Evolutionary conservation across 2,797 vertebrate genomes (phyloP).

Genomic region (Pseudopleuronectes americanus): DNA sequence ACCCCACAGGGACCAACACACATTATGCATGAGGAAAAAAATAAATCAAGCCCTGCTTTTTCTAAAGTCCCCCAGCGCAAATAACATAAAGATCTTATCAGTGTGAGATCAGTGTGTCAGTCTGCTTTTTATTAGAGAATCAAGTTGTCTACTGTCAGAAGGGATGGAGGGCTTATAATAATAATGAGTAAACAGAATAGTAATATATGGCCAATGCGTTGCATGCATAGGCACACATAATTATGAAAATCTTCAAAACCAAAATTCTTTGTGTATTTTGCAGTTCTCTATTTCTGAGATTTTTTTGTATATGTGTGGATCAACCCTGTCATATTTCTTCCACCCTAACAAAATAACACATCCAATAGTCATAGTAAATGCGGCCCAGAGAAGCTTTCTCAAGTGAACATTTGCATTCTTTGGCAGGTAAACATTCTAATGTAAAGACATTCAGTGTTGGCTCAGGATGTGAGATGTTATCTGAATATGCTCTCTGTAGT

Average conservation of each 20-base stretch:
- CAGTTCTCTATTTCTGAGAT: background rate
- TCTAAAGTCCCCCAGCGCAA: conserved; percentile 39
- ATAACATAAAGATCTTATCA: conserved; percentile 43
- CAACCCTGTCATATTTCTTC: conserved; percentile 1
- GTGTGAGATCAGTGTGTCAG: conserved; percentile 18
- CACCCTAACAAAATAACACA: background rate
- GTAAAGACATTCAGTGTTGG: background rate
- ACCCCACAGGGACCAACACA: conserved; percentile 50
- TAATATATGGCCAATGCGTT: too few relatives aligned
- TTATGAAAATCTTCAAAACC: conserved; percentile 3
- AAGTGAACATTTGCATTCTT: background rate
- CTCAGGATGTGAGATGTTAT: conserved; percentile 16
- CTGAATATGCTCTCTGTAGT: conserved; percentile 1
- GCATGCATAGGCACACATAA: background rate
- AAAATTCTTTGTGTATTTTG: background rate
- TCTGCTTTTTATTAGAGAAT: conserved; percentile 27
- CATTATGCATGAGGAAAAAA: conserved; percentile 45
- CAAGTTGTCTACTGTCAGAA: conserved; percentile 2
- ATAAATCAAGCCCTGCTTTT: conserved; percentile 33
- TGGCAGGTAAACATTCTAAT: conserved; percentile 5
- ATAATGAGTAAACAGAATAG: too few relatives aligned
- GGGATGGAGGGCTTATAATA: conserved; percentile 2
- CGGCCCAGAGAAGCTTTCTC: background rate
- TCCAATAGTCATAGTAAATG: background rate
- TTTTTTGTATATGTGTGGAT: background rate